phyloP scores from a whole-genome alignment of 1,140 invertebrate genomes.

The Hermatobates lingyangjiaoensis region DNA sequence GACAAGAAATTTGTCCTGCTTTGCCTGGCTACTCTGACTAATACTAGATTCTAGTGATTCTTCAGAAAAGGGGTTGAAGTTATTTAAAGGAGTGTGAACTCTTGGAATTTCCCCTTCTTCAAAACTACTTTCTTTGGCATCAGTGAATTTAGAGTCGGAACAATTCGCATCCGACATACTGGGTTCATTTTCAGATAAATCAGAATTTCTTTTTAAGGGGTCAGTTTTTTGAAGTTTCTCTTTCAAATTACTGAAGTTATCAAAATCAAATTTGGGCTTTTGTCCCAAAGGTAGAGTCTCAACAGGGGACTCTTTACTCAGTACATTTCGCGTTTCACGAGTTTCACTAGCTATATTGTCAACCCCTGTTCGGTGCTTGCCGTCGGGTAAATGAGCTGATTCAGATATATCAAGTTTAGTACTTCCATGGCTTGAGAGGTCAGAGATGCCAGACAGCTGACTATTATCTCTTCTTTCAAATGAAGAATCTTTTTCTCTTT shows the following conservation, averaged over 20 bases:
- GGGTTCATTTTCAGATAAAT: conserved; percentile 22
- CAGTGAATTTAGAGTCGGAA: not conserved
- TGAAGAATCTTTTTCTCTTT: not conserved
- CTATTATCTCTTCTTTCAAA: conserved; percentile 30
- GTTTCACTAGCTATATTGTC: not conserved
- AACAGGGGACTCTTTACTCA: conserved; percentile 10
- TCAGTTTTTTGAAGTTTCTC: conserved; percentile 17
- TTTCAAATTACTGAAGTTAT: conserved; percentile 23
- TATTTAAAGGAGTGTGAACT: not conserved
- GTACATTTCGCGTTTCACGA: not conserved
- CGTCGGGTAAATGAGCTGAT: not conserved
- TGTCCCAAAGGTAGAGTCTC: conserved; percentile 18
- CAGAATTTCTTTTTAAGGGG: conserved; percentile 18
- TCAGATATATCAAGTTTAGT: conserved; percentile 14
- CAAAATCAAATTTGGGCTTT: conserved; percentile 12
- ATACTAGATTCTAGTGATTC: not conserved
- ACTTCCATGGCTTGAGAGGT: conserved; percentile 28
- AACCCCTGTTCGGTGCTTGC: too few species aligned
- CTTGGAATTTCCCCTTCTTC: not conserved
- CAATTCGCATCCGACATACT: conserved; percentile 19
- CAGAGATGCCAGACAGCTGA: conserved; percentile 36
- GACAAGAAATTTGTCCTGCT: not conserved
- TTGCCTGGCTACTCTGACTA: not conserved
- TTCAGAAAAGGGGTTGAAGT: not conserved
- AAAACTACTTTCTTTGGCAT: not conserved